Base-by-base conservation (phyloP, 2,113 vertebrate species). In the Clarias gariepinus region DNA sequence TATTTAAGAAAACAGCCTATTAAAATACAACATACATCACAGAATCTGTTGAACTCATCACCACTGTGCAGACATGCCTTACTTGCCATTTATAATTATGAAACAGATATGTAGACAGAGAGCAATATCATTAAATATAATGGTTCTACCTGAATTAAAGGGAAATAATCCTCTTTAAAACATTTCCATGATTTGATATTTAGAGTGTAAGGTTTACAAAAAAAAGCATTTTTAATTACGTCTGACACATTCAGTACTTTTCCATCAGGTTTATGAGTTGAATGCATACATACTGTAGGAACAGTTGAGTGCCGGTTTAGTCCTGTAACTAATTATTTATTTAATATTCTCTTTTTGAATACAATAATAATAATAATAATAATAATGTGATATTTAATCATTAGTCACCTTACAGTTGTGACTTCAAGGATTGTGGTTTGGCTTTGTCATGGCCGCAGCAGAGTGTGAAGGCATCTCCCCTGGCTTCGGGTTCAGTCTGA, bases 1-100 rank as follows among this genome's bases (percentile, higher is more conserved):
- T 85, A 76, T 90, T 86, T 84, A 89, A 87, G 80, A 85, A 87
- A 89, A 90, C 87, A 89, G 33, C 15, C 36, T 81, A 52, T 85
- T 85, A 87, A 85, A 87, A 80, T 74, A 87, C 74, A 80, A 7
- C 21, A 63, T 71, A 58, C 28, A 73, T 30, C 30, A 6, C 28
- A 33, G 83, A 33, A 80, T 89, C 85, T 89, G 89, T 30, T 89
- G 52, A 89, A 90, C 76, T 89, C 89, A 89, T 89, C 89, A 87
- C 30, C 28, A 57, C 77, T 87, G 63, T 53, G 81, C 81, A 84
- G 78, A 77, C 60, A 21, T 47, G 81, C 69, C 85, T 83, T 61
- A 81, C 52, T 11, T 47, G 84, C 69, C 82, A 73, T 86, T 86
- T 81, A 83, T 74, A 86, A 90, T 86, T 61, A 55, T 79, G 12